These are phyloP conservation scores for Cossypha caffra DNA, from an alignment of 2,797 vertebrate species.

Conservation along the genomic window DNA sequence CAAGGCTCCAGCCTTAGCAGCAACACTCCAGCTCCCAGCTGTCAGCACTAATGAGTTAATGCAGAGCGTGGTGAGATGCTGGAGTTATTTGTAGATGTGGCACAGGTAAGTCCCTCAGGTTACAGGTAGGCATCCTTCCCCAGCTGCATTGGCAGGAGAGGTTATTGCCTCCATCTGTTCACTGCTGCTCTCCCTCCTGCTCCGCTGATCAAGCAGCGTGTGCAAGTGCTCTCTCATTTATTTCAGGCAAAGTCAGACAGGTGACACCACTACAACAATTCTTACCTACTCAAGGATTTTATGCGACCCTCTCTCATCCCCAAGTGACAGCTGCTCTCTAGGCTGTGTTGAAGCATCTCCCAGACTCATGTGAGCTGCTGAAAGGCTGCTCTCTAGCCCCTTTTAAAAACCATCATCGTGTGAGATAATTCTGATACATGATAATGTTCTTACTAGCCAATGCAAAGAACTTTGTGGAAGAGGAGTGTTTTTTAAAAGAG, in stretches of 20 bases:
- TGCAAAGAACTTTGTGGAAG: background rate
- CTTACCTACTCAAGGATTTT: background rate
- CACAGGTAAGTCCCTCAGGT: background rate
- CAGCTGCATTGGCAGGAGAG: conserved; percentile 12
- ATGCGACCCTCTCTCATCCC: background rate
- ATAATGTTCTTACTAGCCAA: background rate
- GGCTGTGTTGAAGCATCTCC: background rate
- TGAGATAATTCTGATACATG: background rate
- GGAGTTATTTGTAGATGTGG: background rate
- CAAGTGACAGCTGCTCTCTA: background rate
- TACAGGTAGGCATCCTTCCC: background rate
- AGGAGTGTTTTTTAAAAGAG: background rate
- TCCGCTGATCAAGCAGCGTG: background rate
- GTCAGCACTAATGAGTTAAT: background rate
- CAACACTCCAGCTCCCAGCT: background rate
- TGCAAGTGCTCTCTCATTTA: background rate
- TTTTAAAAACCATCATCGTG: fast-evolving
- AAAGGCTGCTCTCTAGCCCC: background rate
- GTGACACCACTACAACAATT: background rate
- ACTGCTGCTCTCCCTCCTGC: background rate
- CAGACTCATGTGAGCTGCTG: background rate
- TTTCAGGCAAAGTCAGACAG: conserved; percentile 16
- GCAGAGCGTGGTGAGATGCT: background rate
- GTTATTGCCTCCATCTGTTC: conserved; percentile 54
- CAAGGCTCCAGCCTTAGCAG: background rate